phyloP scores from a whole-genome alignment of 2,888 invertebrate species.

The Acleris emargana region DNA sequence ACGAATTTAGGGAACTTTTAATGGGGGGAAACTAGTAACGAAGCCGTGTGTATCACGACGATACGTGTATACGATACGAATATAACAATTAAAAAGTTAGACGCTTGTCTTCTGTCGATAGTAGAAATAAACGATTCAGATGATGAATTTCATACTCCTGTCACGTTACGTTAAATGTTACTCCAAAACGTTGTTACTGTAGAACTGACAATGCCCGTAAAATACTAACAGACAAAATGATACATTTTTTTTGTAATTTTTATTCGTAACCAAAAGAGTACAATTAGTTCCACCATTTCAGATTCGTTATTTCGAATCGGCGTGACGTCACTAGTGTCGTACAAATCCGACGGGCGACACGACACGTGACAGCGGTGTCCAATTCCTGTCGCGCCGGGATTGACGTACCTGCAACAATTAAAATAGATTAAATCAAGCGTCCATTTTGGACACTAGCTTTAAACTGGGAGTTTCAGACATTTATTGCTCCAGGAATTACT shows the following conservation, averaged over 20 bases:
- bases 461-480: no score
- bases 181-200: no score
- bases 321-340: conserved; percentile 5
- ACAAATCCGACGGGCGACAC: conserved; percentile 11
- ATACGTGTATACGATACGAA: no score
- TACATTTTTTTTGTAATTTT: not conserved
- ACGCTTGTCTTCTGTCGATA: no score
- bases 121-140: no score
- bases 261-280: not conserved
- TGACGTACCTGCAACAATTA: conserved; percentile 32
- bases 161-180: no score
- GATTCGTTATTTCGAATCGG: conserved; percentile 4
- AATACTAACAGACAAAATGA: no score
- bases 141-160: no score
- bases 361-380: conserved; percentile 38
- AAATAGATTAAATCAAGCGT: conserved; percentile 23
- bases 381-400: conserved; percentile 36
- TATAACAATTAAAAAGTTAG: no score
- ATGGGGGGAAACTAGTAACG: conserved; percentile 41
- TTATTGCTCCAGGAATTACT: no score
- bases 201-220: no score
- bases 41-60: conserved; percentile 2
- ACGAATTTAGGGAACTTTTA: conserved; percentile 50
- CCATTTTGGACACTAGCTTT: not conserved
- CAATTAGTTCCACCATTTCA: no score